These are phyloP conservation scores for Oxyruncus cristatus DNA, from an alignment of 2,113 vertebrate genomes.

Conservation along the genomic window DNA sequence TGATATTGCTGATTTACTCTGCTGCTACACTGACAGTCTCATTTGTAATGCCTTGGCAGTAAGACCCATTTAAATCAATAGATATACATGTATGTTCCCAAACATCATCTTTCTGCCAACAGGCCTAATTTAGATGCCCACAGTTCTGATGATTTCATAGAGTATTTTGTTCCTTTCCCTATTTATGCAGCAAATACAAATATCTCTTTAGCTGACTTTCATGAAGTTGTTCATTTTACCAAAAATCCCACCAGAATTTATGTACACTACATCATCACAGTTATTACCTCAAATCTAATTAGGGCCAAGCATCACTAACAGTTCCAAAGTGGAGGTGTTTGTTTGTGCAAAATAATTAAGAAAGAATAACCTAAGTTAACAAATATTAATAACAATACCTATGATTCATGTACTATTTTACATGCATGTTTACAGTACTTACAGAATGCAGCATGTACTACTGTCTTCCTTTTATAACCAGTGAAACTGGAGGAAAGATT, in stretches of 20 bases:
- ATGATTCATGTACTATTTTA: not conserved
- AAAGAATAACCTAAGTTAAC: not conserved
- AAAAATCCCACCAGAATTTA: not conserved
- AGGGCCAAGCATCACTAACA: not conserved
- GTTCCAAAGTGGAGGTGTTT: not conserved
- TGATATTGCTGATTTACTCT: constrained; percentile 15
- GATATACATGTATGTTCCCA: not conserved
- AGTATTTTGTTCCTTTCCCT: not conserved
- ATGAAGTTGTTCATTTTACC: not conserved
- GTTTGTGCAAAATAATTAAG: not conserved
- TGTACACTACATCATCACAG: not conserved
- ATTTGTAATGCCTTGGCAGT: constrained; percentile 22
- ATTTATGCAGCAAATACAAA: not conserved
- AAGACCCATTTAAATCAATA: constrained; percentile 34
- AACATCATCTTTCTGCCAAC: constrained; percentile 15
- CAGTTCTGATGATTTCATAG: not conserved
- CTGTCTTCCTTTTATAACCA: not conserved
- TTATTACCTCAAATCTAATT: not conserved
- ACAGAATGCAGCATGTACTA: not conserved
- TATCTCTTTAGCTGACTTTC: not conserved
- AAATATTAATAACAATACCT: not conserved
- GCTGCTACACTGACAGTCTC: not conserved
- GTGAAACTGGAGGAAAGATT: not conserved
- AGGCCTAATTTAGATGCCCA: not conserved
- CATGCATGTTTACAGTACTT: not conserved